phyloP scores from a whole-genome alignment of 1,140 invertebrate species.

The Hyposmocoma kahamanoa region DNA sequence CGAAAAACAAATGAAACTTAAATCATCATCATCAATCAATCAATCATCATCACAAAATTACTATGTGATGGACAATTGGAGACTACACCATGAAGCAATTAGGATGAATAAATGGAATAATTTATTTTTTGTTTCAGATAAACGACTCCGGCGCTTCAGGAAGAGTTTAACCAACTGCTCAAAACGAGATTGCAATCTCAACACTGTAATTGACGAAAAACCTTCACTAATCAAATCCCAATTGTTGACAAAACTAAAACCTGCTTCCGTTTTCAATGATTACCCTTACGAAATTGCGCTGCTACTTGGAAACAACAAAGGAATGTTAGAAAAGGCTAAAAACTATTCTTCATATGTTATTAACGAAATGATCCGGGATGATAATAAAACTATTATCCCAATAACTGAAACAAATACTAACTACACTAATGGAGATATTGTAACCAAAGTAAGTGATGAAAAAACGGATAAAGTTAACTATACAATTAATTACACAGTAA shows the following conservation, averaged over 20 bases:
- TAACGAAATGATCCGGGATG: not conserved
- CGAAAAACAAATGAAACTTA: not conserved
- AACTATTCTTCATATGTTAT: not conserved
- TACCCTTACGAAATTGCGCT: constrained; percentile 46
- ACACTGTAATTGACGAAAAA: not conserved
- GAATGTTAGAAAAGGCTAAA: not conserved
- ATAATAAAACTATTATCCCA: not conserved
- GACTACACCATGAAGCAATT: not conserved
- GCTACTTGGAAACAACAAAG: constrained; percentile 27
- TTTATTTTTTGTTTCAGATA: constrained; percentile 10
- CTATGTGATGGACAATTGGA: too few relatives aligned
- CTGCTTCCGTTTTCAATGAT: constrained; percentile 38
- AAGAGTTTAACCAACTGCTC: constrained; percentile 14
- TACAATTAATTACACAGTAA: too few relatives aligned
- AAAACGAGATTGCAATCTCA: not conserved
- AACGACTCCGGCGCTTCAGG: constrained; percentile 12
- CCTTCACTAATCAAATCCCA: constrained; percentile 22
- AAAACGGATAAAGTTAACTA: not conserved
- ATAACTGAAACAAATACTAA: not conserved
- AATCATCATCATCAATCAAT: too few relatives aligned
- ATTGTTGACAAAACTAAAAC: constrained; percentile 31
- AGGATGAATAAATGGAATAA: not conserved
- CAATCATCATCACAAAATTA: too few relatives aligned
- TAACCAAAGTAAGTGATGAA: too few relatives aligned
- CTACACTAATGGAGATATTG: not conserved